phyloP scores from a whole-genome alignment of 2,113 vertebrate genomes.

The Motacilla alba region DNA sequence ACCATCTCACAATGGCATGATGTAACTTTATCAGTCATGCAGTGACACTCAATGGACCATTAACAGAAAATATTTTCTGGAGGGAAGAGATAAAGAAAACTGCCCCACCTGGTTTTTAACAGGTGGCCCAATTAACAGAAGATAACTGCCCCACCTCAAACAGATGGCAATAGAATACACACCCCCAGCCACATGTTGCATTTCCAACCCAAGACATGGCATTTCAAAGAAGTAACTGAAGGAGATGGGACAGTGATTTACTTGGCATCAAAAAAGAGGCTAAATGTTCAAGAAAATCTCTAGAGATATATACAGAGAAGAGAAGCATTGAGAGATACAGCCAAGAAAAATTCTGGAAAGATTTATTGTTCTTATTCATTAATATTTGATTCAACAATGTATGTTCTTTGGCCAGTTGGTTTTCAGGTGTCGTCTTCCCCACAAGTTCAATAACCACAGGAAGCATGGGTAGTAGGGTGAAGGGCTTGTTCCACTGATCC shows the following conservation, averaged over 20 bases:
- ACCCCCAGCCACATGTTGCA: not conserved
- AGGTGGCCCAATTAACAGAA: not conserved
- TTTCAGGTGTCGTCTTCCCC: not conserved
- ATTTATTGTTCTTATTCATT: not conserved
- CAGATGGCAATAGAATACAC: not conserved
- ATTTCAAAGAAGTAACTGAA: not conserved
- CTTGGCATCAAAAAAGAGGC: not conserved
- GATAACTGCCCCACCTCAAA: not conserved
- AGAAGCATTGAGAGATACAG: not conserved
- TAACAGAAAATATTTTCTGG: not conserved
- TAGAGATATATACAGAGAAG: not conserved
- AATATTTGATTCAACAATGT: not conserved
- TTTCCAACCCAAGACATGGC: not conserved
- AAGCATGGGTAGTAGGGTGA: accelerated
- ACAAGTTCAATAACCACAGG: not conserved
- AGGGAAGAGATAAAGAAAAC: not conserved
- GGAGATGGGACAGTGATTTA: not conserved
- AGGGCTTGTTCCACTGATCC: not conserved
- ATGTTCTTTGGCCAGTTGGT: not conserved
- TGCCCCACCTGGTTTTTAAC: not conserved
- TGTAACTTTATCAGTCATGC: not conserved
- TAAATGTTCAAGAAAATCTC: not conserved
- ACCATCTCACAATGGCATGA: not conserved
- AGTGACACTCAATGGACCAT: not conserved
- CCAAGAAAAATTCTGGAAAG: not conserved